Evolutionary conservation across 2,797 vertebrate species (phyloP).

Genomic region (Chrosomus eos): DNA sequence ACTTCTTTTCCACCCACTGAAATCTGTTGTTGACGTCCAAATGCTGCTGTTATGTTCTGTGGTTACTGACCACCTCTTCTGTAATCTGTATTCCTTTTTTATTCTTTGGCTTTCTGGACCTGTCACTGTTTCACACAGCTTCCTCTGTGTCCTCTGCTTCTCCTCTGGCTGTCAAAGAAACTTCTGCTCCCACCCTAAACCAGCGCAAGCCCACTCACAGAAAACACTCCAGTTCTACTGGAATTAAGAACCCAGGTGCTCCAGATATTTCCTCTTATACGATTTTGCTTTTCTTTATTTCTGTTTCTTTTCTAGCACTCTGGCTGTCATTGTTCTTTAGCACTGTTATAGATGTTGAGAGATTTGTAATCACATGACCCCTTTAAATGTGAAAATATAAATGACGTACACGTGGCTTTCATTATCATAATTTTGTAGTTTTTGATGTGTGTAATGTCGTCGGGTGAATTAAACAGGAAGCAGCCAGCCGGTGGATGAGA

Average conservation of each 20-base stretch:
- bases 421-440: background rate
- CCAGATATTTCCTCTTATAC: background rate
- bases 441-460: slow-evolving; percentile 21
- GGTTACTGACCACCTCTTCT: slow-evolving; percentile 41
- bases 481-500: slow-evolving; percentile 81
- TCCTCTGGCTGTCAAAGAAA: slow-evolving; percentile 62
- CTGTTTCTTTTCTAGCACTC: background rate
- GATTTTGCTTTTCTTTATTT: background rate
- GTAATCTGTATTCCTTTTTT: slow-evolving; percentile 46
- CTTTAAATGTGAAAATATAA: background rate
- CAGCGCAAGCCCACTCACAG: slow-evolving; percentile 65
- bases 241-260: slow-evolving; percentile 71
- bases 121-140: slow-evolving; percentile 41
- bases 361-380: background rate
- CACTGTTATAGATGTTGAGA: background rate
- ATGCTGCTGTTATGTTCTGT: background rate
- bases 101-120: slow-evolving; percentile 7
- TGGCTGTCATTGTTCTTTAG: background rate
- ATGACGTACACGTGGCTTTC: background rate
- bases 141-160: slow-evolving; percentile 52
- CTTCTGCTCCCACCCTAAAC: slow-evolving; percentile 50
- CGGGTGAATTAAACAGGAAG: slow-evolving; percentile 69
- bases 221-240: slow-evolving; percentile 61
- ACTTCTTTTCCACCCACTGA: slow-evolving; percentile 7
- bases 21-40: slow-evolving; percentile 2